A percentile compares a stretch with the other conserved stretches of the same genome.
phyloP scores from a whole-genome alignment of 2,113 vertebrate species.

The Oriolus oriolus region DNA sequence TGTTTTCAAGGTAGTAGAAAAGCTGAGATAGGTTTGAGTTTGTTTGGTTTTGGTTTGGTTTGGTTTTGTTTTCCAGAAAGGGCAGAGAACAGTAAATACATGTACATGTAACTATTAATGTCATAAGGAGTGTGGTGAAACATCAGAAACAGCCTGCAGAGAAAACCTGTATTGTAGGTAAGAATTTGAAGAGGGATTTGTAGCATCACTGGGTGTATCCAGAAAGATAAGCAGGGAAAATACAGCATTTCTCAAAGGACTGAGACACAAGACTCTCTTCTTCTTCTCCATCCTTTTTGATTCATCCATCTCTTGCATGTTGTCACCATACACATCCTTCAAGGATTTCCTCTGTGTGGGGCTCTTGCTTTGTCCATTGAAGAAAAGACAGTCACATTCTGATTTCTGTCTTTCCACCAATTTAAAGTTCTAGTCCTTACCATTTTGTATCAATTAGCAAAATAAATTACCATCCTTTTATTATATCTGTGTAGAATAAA shows the following conservation, averaged over 20 bases:
- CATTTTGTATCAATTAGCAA: background rate
- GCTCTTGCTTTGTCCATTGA: background rate
- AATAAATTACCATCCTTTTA: background rate
- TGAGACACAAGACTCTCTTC: background rate
- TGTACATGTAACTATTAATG: background rate
- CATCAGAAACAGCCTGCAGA: background rate
- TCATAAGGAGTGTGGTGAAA: background rate
- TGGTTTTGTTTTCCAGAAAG: background rate
- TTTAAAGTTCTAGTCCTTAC: background rate
- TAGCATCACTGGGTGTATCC: background rate
- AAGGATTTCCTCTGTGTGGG: background rate
- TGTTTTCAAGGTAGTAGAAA: background rate
- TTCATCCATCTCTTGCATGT: background rate
- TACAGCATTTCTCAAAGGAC: background rate
- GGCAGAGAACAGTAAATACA: background rate
- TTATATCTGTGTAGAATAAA: background rate
- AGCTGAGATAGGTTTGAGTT: background rate
- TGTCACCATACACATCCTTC: background rate
- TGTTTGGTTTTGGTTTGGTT: background rate
- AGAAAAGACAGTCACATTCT: background rate
- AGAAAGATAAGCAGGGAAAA: background rate
- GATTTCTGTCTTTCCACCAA: background rate
- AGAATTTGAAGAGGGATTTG: background rate
- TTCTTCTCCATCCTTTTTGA: background rate
- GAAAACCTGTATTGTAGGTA: background rate